A percentile compares a stretch with the other conserved stretches of the same genome.
phyloP scores from a whole-genome alignment of 2,113 vertebrate species.

The Pseudopipra pipra region DNA sequence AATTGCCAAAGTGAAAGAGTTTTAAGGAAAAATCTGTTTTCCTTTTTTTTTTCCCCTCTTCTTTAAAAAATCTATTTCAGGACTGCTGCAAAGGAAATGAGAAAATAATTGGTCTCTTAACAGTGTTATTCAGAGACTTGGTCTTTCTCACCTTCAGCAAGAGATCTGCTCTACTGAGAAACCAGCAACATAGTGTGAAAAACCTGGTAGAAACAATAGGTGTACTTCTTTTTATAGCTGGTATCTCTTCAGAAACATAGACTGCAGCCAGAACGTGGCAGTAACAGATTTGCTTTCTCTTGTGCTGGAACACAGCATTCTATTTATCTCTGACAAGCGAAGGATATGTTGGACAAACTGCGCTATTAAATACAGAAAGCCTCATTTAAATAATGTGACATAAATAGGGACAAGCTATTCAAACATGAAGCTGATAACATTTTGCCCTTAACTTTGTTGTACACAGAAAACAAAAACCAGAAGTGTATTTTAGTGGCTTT shows the following conservation, averaged over 20 bases:
- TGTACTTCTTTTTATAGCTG: constrained; percentile 54
- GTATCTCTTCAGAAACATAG: constrained; percentile 33
- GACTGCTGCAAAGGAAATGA: not conserved
- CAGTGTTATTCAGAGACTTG: not conserved
- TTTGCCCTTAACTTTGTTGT: constrained; percentile 29
- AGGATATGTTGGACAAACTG: constrained; percentile 59
- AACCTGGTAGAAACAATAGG: constrained; percentile 55
- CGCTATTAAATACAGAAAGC: constrained; percentile 50
- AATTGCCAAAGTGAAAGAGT: not conserved
- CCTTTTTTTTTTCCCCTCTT: fast-evolving
- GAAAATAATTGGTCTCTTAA: not conserved
- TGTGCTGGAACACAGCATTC: constrained; percentile 55
- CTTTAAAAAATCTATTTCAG: not conserved
- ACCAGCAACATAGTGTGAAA: constrained; percentile 27
- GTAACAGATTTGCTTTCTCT: constrained; percentile 64
- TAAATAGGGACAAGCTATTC: constrained; percentile 43
- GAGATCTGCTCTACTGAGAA: constrained; percentile 5
- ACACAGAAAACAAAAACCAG: not conserved
- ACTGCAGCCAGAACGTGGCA: constrained; percentile 30
- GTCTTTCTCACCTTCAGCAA: constrained; percentile 22
- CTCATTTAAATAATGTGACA: constrained; percentile 51
- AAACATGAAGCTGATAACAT: constrained; percentile 27
- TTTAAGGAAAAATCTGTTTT: not conserved
- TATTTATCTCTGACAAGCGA: constrained; percentile 59
- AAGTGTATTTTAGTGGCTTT: not conserved